phyloP scores from a whole-genome alignment of 2,113 vertebrate genomes.

The Ptilonorhynchus violaceus region DNA sequence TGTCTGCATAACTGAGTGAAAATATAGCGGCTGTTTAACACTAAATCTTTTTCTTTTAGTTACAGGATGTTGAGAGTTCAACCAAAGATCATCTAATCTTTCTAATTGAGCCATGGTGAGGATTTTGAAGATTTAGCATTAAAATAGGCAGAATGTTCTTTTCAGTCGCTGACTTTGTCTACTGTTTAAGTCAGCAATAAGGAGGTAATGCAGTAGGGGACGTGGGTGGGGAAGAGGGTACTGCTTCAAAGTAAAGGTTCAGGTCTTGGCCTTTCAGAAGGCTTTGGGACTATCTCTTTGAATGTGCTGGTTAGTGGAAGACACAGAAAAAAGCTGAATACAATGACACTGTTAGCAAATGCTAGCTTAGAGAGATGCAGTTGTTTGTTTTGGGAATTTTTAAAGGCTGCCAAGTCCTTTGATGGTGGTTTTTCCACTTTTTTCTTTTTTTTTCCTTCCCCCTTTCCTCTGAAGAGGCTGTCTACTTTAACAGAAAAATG shows the following conservation, averaged over 20 bases:
- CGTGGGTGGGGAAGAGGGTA: neutral
- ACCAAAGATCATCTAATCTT: neutral
- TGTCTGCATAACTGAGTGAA: slow-evolving; percentile 9
- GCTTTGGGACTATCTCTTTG: neutral
- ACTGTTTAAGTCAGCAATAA: neutral
- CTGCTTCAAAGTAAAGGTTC: neutral
- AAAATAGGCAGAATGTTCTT: neutral
- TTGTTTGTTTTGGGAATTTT: slow-evolving; percentile 24
- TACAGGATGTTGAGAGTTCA: neutral
- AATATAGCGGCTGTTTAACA: neutral
- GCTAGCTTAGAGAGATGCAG: neutral
- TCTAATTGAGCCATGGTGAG: neutral
- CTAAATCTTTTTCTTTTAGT: neutral
- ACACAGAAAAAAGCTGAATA: neutral
- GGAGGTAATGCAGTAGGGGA: neutral
- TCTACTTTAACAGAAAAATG: neutral
- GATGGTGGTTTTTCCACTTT: neutral
- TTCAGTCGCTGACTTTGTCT: slow-evolving; percentile 17
- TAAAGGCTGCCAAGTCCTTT: neutral
- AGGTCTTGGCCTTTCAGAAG: neutral
- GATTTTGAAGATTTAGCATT: neutral
- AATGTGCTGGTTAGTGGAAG: neutral
- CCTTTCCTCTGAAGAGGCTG: neutral
- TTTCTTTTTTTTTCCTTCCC: neutral
- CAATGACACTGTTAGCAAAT: neutral